Conservation (phyloP, 2,888 invertebrate species). For the Agapostemon virescens region DNA sequence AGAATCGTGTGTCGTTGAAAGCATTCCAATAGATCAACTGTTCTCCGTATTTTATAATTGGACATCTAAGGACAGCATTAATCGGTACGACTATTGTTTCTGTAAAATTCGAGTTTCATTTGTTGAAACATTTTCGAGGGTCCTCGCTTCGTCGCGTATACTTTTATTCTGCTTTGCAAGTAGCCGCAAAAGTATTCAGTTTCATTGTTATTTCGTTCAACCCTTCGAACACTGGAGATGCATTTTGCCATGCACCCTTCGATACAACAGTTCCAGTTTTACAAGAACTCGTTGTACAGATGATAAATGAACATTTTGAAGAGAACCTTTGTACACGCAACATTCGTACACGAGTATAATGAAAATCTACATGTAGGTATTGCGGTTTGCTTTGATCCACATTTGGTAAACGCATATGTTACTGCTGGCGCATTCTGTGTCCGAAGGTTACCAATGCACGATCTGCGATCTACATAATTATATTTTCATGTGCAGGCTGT, state of each 20-base stretch:
- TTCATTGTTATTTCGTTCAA: background rate
- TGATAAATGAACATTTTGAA: background rate
- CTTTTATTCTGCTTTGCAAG: background rate
- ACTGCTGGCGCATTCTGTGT: background rate
- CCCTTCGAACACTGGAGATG: background rate
- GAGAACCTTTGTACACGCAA: background rate
- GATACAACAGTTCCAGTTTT: background rate
- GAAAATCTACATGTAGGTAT: background rate
- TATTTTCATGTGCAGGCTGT: background rate
- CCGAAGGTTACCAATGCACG: background rate
- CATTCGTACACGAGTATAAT: background rate
- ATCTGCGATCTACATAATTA: background rate
- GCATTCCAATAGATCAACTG: slow-evolving; percentile 8
- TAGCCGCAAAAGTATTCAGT: background rate
- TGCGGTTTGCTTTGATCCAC: background rate
- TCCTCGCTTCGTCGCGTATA: background rate
- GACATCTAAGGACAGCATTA: background rate
- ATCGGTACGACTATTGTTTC: background rate
- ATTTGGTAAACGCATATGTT: background rate
- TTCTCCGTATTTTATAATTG: background rate
- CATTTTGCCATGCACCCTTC: background rate
- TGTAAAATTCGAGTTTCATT: background rate
- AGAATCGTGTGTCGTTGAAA: background rate
- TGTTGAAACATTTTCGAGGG: slow-evolving; percentile 16
- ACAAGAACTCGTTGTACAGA: background rate